These are phyloP conservation scores for Pyrocoelia pectoralis DNA, from an alignment of 2,888 invertebrate genomes.

Conservation along the genomic window DNA sequence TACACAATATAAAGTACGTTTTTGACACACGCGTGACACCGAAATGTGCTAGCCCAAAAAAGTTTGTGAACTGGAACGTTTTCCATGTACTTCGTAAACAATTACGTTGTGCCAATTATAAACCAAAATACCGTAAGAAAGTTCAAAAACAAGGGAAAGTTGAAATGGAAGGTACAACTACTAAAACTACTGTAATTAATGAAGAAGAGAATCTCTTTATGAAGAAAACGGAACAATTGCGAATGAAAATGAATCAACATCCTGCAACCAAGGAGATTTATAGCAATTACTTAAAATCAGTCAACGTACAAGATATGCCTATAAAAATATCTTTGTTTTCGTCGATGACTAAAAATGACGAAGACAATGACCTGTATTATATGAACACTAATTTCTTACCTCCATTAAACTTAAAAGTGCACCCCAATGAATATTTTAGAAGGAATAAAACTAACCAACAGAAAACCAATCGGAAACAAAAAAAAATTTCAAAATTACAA, in stretches of 20 bases:
- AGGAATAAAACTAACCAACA: background rate
- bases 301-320: slow-evolving; percentile 18
- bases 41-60: slow-evolving; percentile 66
- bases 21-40: slow-evolving; percentile 69
- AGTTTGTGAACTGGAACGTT: slow-evolving; percentile 67
- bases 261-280: slow-evolving; percentile 4
- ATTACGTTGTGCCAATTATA: slow-evolving; percentile 60
- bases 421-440: slow-evolving; percentile 6
- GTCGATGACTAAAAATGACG: slow-evolving; percentile 23
- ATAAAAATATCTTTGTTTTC: slow-evolving; percentile 26
- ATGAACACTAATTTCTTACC: slow-evolving; percentile 11
- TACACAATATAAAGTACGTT: slow-evolving; percentile 58
- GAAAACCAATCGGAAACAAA: slow-evolving; percentile 15
- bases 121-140: slow-evolving; percentile 51
- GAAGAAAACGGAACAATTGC: slow-evolving; percentile 26
- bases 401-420: background rate
- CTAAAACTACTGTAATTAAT: background rate
- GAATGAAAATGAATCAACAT: slow-evolving; percentile 18
- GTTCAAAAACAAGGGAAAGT: background rate
- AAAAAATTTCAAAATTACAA: slow-evolving; percentile 2
- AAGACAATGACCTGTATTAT: slow-evolving; percentile 34
- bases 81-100: slow-evolving; percentile 70
- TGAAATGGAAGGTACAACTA: background rate
- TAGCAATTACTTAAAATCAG: slow-evolving; percentile 9
- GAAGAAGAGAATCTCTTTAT: background rate